Evolutionary conservation across 1,140 invertebrate genomes (phyloP), one percentile per base, ranked within the genome.

Genomic region (Hycleus cichorii): DNA sequence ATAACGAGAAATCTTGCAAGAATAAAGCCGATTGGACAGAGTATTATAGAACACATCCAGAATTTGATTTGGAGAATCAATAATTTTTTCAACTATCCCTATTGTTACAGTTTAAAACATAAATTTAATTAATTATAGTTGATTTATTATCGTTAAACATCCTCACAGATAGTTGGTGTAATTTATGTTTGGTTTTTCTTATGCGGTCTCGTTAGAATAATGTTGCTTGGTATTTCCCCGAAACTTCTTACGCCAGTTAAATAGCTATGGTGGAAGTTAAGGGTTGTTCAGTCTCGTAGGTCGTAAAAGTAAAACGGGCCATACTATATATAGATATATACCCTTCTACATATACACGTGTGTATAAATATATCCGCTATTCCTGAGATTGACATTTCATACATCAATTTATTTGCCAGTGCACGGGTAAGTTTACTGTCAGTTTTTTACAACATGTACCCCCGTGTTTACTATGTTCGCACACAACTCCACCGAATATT

Each of bases 341-440:
- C 18, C 7, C 32, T 32, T 32, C 32, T 32, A 47, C 47, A 57
- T 59, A 50, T 47, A 48, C 63, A 57, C 18, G 18, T 18, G 18
- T 18, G 18, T 18, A 18, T 18, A 18, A 18, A 18, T 18, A 18
- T 18, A 18, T 18, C 18, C 1, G 2, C 18, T 18, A 64, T 64
- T 64, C 59, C 63, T 62, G 63, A 64, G 63, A 64, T 64, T 64
- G 63, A 62, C 63, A 59, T 64, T 64, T 61, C 63, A 62, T 62
- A 61, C 59, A 44, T 59, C 63, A 62, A 64, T 64, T 62, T 64
- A 58, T 60, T 58, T 58, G 47, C 53, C 49, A 12, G 43, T 49
- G 48, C 47, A 54, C 46, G 44, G 26, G 57, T 39, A 55, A 52
- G 26, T 59, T 63, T 63, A 63, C 27, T 58, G 52, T 49, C 57